Conservation (phyloP, 2,797 vertebrate species). For the Clarias platycephalus region DNA sequence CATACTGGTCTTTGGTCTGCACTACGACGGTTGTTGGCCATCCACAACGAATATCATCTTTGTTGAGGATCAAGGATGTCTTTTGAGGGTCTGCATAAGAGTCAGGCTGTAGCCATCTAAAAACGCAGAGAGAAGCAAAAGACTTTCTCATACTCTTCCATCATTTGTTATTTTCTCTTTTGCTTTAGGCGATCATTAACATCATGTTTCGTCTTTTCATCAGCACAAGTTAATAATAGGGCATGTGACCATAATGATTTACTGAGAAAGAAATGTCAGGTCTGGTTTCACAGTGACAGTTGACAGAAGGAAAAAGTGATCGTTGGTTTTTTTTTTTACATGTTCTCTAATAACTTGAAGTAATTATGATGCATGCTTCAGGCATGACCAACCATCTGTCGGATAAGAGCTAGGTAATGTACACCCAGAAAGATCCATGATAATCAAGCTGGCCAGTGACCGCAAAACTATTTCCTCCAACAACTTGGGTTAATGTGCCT, state of each 20-base stretch:
- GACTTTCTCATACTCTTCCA: background rate
- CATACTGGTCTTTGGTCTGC: constrained; percentile 99
- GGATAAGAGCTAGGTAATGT: too few relatives aligned
- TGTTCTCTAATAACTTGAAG: background rate
- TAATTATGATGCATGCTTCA: background rate
- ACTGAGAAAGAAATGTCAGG: background rate
- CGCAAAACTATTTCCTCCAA: background rate
- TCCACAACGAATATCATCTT: constrained; percentile 96
- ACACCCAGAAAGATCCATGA: background rate
- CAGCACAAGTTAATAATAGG: background rate
- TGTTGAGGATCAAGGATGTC: constrained; percentile 94
- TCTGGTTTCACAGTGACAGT: background rate
- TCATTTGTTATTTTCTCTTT: background rate
- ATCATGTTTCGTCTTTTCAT: background rate
- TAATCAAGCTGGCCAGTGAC: background rate
- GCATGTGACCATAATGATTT: background rate
- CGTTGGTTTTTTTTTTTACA: too few relatives aligned
- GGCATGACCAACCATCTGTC: background rate
- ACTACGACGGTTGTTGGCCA: constrained; percentile 96
- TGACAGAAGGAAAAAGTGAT: background rate
- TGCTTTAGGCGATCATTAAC: background rate
- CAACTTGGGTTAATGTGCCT: background rate
- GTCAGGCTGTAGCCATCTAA: constrained; percentile 97
- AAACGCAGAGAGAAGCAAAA: background rate
- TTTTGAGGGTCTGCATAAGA: constrained; percentile 98